Percentiles rank a stretch among this genome's conserved stretches.
Conservation (phyloP, 2,797 vertebrate species). For the Xiphophorus birchmanni region DNA sequence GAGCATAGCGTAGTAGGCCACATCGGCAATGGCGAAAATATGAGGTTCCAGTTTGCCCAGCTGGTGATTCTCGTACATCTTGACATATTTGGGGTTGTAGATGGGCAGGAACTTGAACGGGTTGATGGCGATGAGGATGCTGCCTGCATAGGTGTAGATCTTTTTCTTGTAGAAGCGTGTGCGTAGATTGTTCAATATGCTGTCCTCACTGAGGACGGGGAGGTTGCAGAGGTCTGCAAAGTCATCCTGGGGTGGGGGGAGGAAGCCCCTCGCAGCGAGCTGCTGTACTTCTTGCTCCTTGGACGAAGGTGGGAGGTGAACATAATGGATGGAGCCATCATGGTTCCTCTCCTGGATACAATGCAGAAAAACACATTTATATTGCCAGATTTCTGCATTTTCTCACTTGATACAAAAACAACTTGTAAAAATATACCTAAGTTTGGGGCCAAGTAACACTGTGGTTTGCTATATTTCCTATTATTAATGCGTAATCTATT, state of each 20-base stretch:
- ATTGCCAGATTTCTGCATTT: not conserved
- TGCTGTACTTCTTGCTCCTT: conserved; percentile 83
- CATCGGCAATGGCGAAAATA: conserved; percentile 97
- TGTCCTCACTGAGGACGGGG: conserved; percentile 87
- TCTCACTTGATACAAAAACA: not conserved
- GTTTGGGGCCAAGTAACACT: not conserved
- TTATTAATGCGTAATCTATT: not conserved
- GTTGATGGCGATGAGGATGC: conserved; percentile 97
- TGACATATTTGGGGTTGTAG: conserved; percentile 98
- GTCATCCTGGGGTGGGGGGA: conserved; percentile 90
- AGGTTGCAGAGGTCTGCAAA: conserved; percentile 96
- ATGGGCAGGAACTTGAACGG: conserved; percentile 98
- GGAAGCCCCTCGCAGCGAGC: conserved; percentile 90
- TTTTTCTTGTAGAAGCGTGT: conserved; percentile 93
- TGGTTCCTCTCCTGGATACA: conserved; percentile 83
- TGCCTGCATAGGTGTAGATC: conserved; percentile 97
- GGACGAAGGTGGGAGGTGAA: conserved; percentile 84
- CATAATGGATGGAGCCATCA: conserved; percentile 90
- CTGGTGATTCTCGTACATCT: conserved; percentile 98
- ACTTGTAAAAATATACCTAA: not conserved
- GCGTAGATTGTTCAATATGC: conserved; percentile 90
- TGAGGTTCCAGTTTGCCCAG: conserved; percentile 97
- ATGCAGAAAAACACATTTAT: not conserved
- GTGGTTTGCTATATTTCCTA: not conserved
- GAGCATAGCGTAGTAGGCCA: conserved; percentile 97